Conservation (phyloP, 1,140 invertebrate genomes). For the Rhysida immarginata region DNA sequence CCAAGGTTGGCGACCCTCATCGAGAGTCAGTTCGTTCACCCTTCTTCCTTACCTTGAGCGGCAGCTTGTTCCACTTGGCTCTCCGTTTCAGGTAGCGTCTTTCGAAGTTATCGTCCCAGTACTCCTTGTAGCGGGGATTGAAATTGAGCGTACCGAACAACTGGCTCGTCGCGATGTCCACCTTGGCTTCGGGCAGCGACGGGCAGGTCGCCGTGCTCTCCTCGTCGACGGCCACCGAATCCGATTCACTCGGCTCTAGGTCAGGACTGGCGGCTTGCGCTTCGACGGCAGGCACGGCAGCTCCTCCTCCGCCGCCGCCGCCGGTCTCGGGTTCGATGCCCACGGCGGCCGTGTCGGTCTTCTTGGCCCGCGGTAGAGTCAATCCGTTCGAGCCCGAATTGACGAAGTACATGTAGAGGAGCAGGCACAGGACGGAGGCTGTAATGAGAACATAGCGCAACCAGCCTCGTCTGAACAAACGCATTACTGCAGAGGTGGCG, state of each 20-base stretch:
- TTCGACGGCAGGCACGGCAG: no score
- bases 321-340: no score
- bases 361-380: no score
- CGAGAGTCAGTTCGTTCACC: no score
- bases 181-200: slow-evolving; percentile 40
- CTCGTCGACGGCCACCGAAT: no score
- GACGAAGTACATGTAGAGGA: slow-evolving; percentile 9
- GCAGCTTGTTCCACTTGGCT: slow-evolving; percentile 53
- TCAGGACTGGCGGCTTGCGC: no score
- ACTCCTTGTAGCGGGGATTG: slow-evolving; percentile 68
- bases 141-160: slow-evolving; percentile 55
- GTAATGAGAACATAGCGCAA: not conserved
- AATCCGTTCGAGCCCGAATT: not conserved
- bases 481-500: not conserved
- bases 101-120: slow-evolving; percentile 77
- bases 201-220: no score
- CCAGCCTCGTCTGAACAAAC: not conserved
- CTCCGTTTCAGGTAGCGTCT: slow-evolving; percentile 56
- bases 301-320: no score
- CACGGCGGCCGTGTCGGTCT: no score
- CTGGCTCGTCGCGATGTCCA: slow-evolving; percentile 48
- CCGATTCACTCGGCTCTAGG: no score
- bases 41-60: slow-evolving; percentile 62
- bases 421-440: not conserved
- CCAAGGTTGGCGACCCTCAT: no score